phyloP scores from a whole-genome alignment of 2,888 invertebrate species.

The Polyommatus icarus region DNA sequence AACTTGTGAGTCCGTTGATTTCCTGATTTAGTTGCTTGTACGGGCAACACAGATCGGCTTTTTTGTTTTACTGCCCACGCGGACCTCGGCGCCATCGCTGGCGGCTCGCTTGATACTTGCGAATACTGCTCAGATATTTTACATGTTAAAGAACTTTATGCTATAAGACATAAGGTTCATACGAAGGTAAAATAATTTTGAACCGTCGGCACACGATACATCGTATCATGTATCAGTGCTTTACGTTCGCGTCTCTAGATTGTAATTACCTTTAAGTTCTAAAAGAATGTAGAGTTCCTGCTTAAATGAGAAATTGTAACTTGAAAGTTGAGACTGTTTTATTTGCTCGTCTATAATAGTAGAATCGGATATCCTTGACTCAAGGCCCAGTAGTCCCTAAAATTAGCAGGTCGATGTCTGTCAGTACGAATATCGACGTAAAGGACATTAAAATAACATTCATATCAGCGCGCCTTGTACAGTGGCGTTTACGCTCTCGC shows the following conservation, averaged over 20 bases:
- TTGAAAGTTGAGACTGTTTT: too few relatives aligned
- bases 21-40: not conserved
- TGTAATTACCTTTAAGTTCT: not conserved
- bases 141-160: not conserved
- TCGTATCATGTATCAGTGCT: slow-evolving; percentile 2
- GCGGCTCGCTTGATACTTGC: slow-evolving; percentile 2
- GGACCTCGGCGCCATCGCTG: slow-evolving; percentile 7
- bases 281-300: not conserved
- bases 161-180: not conserved
- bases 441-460: too few relatives aligned
- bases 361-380: too few relatives aligned
- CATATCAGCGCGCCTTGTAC: too few relatives aligned
- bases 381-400: too few relatives aligned
- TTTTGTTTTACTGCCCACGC: slow-evolving; percentile 5
- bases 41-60: not conserved
- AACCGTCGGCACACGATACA: not conserved
- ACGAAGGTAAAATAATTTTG: not conserved
- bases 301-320: too few relatives aligned
- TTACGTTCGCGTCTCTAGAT: not conserved
- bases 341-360: too few relatives aligned
- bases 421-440: too few relatives aligned
- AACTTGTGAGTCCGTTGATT: not conserved
- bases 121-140: not conserved
- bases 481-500: too few relatives aligned
- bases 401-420: too few relatives aligned